A percentile compares a stretch with the other conserved stretches of the same genome.
phyloP scores from a whole-genome alignment of 2,797 vertebrate species.

The Helicolenus hilgendorfi region DNA sequence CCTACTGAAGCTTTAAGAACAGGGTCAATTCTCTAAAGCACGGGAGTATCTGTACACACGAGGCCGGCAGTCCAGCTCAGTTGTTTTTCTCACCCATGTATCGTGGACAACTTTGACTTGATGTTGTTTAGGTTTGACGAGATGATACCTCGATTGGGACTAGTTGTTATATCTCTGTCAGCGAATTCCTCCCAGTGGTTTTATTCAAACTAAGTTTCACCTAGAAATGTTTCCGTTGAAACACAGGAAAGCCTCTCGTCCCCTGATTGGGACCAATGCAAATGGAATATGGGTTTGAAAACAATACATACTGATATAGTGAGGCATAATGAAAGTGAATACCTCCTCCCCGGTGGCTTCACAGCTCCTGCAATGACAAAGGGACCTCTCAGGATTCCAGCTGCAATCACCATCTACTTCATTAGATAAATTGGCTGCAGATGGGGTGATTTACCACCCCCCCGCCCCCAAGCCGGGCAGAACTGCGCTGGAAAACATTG shows the following conservation, averaged over 20 bases:
- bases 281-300: conserved; percentile 15
- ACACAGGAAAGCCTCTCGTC: not conserved
- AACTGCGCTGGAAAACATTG: conserved; percentile 54
- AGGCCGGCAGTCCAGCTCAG: too few species aligned
- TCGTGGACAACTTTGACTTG: not conserved
- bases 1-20: too few species aligned
- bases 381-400: conserved; percentile 47
- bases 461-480: conserved; percentile 18
- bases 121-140: not conserved
- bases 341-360: conserved; percentile 21
- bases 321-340: conserved; percentile 36
- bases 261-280: not conserved
- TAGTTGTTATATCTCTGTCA: not conserved
- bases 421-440: conserved; percentile 76
- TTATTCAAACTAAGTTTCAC: not conserved
- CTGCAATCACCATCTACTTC: conserved; percentile 69
- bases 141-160: not conserved
- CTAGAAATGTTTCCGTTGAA: not conserved
- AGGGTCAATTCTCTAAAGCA: too few species aligned
- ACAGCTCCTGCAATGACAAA: conserved; percentile 34
- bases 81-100: not conserved
- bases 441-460: conserved; percentile 47
- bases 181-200: not conserved
- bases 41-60: too few species aligned
- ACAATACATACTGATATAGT: conserved; percentile 12